Percentiles rank a stretch among this genome's conserved stretches.
phyloP scores from a whole-genome alignment of 2,797 vertebrate species.

The Pipistrellus pygmaeus region DNA sequence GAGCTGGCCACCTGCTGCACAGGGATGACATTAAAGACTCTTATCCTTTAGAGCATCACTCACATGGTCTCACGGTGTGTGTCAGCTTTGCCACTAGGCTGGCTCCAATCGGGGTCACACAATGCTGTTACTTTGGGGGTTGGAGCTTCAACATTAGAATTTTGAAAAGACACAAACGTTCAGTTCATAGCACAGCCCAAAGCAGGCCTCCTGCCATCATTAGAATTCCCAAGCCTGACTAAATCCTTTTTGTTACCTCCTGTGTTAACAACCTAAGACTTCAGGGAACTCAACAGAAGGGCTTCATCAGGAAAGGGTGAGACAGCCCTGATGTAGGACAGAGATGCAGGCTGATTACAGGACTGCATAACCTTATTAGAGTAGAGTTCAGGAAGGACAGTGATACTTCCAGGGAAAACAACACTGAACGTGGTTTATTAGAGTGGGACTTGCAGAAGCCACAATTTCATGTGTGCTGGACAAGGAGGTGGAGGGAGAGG shows the following conservation, averaged over 20 bases:
- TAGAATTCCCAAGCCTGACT: neutral
- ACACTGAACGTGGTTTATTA: neutral
- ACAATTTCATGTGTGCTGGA: fast-evolving
- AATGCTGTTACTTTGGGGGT: too few species aligned
- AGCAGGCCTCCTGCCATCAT: neutral
- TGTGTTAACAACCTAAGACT: neutral
- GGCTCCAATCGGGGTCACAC: neutral
- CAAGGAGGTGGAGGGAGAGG: neutral
- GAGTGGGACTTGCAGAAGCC: neutral
- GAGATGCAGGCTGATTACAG: neutral
- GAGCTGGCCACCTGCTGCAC: neutral
- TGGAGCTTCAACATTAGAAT: neutral
- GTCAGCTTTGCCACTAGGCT: neutral
- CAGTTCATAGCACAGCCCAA: neutral
- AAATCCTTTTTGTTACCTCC: neutral
- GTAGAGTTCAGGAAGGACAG: neutral
- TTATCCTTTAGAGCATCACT: neutral
- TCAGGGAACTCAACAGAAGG: neutral
- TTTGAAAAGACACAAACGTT: neutral
- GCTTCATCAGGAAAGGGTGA: neutral
- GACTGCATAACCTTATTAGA: neutral
- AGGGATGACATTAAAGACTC: neutral
- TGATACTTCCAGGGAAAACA: neutral
- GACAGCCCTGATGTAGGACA: neutral
- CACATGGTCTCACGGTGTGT: neutral